Evolutionary conservation across 2,113 vertebrate genomes (phyloP).

Genomic region (Peucedramus taeniatus): DNA sequence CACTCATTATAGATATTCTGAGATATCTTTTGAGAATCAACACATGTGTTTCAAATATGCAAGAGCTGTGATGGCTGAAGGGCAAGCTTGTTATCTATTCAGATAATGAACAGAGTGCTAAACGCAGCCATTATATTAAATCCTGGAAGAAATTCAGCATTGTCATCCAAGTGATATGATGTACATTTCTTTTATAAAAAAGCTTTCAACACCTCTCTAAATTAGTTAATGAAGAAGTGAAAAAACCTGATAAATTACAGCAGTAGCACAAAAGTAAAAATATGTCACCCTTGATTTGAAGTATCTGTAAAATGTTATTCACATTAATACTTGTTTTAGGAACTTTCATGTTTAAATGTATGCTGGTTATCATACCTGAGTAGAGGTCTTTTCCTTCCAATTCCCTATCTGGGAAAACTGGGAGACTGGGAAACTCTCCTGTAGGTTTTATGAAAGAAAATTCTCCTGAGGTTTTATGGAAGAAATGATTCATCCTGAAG

Average conservation of each 20-base stretch:
- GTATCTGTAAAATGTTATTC: background rate
- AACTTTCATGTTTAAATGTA: background rate
- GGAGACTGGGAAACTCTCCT: background rate
- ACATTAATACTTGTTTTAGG: background rate
- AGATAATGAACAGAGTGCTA: background rate
- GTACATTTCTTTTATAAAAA: background rate
- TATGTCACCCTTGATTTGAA: background rate
- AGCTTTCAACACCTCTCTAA: background rate
- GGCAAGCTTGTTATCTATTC: background rate
- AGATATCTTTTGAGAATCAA: background rate
- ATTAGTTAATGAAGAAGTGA: background rate
- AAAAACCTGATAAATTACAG: background rate
- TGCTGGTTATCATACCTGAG: background rate
- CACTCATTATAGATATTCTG: background rate
- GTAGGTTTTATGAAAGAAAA: background rate
- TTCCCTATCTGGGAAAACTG: background rate
- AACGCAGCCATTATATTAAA: background rate
- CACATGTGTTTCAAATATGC: background rate
- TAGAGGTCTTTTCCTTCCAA: background rate
- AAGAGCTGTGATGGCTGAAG: background rate
- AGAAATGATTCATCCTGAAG: background rate
- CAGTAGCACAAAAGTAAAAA: background rate
- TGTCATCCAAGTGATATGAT: background rate
- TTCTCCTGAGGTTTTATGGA: background rate
- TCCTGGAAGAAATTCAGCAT: constrained; percentile 8